Base-by-base conservation (phyloP, 1,140 invertebrate species). In the Diplogasteroides magnus region DNA sequence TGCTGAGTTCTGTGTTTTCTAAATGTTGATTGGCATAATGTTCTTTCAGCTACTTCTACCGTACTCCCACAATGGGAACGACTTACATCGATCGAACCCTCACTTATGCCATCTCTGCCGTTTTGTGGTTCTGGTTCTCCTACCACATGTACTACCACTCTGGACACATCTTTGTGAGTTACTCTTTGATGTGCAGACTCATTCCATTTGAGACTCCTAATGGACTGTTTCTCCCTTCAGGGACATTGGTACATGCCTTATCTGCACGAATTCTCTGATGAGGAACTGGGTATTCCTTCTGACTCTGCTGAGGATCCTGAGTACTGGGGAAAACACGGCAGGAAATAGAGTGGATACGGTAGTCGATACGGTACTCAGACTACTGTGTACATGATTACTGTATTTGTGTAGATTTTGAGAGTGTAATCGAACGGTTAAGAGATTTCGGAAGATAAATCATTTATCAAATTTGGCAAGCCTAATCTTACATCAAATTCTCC, bases 221-320 rank as follows among this genome's bases (percentile, higher is more conserved):
- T n/a, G n/a, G n/a, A n/a, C n/a, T n/a, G n/a, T 48, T 48, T 48
- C 37, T 48, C 19, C 6, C 67, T 80, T 71, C 67, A 82, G 74
- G 80, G 80, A 1, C 77, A 82, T 61, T 79, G 68, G 67, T 82
- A 82, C 64, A 73, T 76, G 74, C 80, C 80, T 28, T 81, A 82
- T 66, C 31, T 75, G 11, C 57, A 66, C 31, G 80, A 82, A 62
- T 82, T 81, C 61, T 74, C 77, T 2, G 81, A 82, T 61, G 81
- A 79, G 63, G 80, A 82, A 67, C 72, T 82, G 61, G 80, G 80
- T 31, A 83, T 82, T 72, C 80, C 80, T 28, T 60, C 79, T 6
- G 80, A 82, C 61, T 72, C 67, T 48, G 80, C 77, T 1, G 71
- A 65, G 11, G 80, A 82, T 78, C 80, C 80, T n/a, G 80, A 82